Base-by-base conservation (phyloP, 64 coral and sea anemone genomes). In the Actinia tenebrosa region DNA sequence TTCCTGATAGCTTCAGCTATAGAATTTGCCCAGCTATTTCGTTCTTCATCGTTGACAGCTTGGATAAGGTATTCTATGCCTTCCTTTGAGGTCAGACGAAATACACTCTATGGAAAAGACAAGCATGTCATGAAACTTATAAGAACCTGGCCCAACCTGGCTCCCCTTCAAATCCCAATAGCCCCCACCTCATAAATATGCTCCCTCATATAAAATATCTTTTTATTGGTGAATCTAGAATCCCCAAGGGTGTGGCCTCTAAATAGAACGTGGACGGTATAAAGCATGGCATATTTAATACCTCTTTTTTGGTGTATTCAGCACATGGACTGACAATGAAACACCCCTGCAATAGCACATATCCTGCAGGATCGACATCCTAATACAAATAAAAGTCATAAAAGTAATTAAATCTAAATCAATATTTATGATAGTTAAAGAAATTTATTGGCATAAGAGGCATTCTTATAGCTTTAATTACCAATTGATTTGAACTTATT, bases 221-320 rank as follows among this genome's bases (percentile, higher is more conserved):
- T 37, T 37, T 37, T 37, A 37, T 37, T 37, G 30, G 30, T 37
- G 30, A 37, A 37, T 37, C 30, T 37, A 37, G 30, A 37, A 37
- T 37, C 7, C 47, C 47, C 47, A 50, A 50, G 47, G 47, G 47
- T 50, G 47, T 50, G 47, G 7, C 47, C 47, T 5, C 47, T 50
- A 50, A 50, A 50, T 8, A 50, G 47, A 50, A 50, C 47, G 0
- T 8, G 3, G 47, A 50, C 47, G 7, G 47, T 61, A 61, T 61
- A 61, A 15, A 18, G 15, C 18, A 5, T 69, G 64, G 19, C 64
- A 69, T 69, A 37, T 75, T 75, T 13, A 3, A 14, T 43, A 99
- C 97, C 87, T 88, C 90, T 86, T 99, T 99, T 80, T 99, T 99
- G 20, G 97, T 99, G 78, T 99, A 99, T 83, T 99, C 97, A n/a